Percentiles rank a stretch among this genome's conserved stretches.
Conservation (phyloP, 2,797 vertebrate species). For the Leptatherina wallacei region DNA sequence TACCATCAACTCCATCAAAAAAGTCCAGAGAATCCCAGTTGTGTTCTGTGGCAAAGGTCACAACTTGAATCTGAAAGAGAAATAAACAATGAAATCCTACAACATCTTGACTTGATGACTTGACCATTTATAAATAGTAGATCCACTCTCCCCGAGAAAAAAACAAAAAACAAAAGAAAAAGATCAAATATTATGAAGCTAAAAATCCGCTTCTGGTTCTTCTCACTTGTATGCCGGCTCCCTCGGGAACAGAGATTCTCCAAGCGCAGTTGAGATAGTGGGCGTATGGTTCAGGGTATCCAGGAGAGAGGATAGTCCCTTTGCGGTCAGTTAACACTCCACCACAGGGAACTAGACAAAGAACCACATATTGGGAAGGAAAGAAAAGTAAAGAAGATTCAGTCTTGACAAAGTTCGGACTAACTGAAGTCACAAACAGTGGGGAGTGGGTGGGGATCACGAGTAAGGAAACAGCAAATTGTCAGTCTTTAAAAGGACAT, state of each 20-base stretch:
- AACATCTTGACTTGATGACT: background rate
- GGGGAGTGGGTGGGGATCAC: conserved; percentile 12
- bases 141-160: background rate
- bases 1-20: conserved; percentile 94
- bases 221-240: conserved; percentile 96
- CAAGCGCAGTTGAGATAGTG: conserved; percentile 98
- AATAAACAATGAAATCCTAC: background rate
- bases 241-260: conserved; percentile 97
- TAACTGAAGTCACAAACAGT: conserved; percentile 10
- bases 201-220: conserved; percentile 17
- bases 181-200: too few relatives aligned
- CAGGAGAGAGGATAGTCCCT: conserved; percentile 96
- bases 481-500: conserved; percentile 12
- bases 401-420: conserved; percentile 14
- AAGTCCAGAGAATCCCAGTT: conserved; percentile 99
- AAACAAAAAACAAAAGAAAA: too few relatives aligned
- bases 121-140: background rate
- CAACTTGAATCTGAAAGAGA: conserved; percentile 89
- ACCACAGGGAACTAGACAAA: conserved; percentile 93
- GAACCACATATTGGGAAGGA: conserved; percentile 19
- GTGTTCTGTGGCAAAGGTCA: conserved; percentile 97
- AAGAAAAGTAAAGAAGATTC: background rate
- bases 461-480: background rate
- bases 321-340: conserved; percentile 91
- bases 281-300: conserved; percentile 96